Percentiles rank a stretch among this genome's conserved stretches.
Evolutionary conservation across 2,797 vertebrate genomes (phyloP).

Genomic region (Loriculus beryllinus): DNA sequence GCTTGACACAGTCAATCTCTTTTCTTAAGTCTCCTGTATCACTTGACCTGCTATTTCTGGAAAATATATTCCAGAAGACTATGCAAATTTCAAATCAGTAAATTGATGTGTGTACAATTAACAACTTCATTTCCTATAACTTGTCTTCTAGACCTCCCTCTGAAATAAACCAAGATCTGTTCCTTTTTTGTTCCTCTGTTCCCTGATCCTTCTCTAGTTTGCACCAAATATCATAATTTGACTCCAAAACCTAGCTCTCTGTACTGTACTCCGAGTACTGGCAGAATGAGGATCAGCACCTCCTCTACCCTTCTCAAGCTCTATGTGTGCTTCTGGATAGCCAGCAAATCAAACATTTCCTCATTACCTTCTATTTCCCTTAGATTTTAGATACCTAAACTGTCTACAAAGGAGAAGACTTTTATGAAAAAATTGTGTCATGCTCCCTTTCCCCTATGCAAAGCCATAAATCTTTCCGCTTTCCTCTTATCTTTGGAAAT

Average conservation of each 20-base stretch:
- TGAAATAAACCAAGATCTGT: not conserved
- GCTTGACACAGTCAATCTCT: not conserved
- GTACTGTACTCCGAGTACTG: not conserved
- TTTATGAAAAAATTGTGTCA: not conserved
- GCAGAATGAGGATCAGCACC: not conserved
- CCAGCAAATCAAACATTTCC: not conserved
- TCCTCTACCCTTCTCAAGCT: not conserved
- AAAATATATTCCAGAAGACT: not conserved
- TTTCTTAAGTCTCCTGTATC: not conserved
- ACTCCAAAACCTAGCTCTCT: not conserved
- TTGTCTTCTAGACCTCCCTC: not conserved
- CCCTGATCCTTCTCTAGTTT: not conserved
- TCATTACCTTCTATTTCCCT: not conserved
- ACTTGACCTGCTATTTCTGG: not conserved
- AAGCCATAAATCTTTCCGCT: not conserved
- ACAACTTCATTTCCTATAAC: not conserved
- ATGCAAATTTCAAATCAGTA: not conserved
- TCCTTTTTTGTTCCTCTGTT: not conserved
- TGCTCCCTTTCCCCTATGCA: fast-evolving
- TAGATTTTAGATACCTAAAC: not conserved
- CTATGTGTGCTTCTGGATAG: not conserved
- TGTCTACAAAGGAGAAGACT: not conserved
- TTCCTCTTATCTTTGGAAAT: not conserved
- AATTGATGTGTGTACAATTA: not conserved
- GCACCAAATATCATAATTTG: not conserved